Percentiles rank a stretch among this genome's conserved stretches.
Conservation (phyloP, 1,140 invertebrate species). For the Apis florea region DNA sequence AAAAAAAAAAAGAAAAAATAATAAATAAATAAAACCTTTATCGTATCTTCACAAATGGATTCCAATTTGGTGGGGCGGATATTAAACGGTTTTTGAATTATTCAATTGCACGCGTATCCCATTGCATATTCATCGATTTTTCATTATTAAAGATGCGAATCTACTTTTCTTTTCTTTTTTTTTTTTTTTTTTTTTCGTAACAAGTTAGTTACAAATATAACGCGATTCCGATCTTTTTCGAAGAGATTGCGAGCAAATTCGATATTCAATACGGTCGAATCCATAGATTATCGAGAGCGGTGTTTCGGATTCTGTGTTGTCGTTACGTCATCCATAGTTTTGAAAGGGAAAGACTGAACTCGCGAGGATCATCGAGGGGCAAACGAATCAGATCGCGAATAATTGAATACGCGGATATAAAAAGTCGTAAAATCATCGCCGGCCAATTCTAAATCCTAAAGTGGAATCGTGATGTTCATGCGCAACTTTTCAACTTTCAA, state of each 20-base stretch:
- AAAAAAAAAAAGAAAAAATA: background rate
- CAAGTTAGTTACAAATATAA: too few relatives aligned
- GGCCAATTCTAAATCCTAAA: constrained; percentile 32
- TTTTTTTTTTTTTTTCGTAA: too few relatives aligned
- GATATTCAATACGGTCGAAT: too few relatives aligned
- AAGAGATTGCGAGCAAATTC: too few relatives aligned
- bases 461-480: constrained; percentile 21
- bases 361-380: background rate
- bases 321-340: background rate
- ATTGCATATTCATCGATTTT: background rate
- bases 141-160: background rate
- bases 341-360: background rate
- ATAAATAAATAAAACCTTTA: constrained; percentile 3
- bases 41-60: background rate
- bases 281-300: too few relatives aligned
- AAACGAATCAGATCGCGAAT: background rate
- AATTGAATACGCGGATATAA: constrained; percentile 2
- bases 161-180: too few relatives aligned
- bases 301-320: too few relatives aligned
- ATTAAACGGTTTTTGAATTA: background rate
- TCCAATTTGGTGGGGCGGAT: background rate
- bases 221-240: too few relatives aligned
- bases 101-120: background rate
- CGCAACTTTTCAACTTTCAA: constrained; percentile 58
- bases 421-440: constrained; percentile 40